Conservation (phyloP, 2,797 vertebrate species). For the Anabacerthia variegaticeps region DNA sequence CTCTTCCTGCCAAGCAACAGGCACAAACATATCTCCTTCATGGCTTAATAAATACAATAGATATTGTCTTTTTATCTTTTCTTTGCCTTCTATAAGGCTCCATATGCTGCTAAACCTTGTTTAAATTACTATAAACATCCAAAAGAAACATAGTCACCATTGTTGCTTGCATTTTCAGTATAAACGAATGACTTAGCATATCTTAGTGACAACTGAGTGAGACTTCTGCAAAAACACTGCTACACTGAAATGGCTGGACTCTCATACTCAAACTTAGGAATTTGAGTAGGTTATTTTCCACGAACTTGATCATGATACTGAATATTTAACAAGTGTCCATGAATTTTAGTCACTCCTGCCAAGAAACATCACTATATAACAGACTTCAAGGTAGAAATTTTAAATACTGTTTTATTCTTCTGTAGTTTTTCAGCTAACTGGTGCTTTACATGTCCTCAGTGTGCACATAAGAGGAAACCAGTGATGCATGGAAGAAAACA, state of each 20-base stretch:
- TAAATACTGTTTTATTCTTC: too few species aligned
- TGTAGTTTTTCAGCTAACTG: not conserved
- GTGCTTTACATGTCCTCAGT: not conserved
- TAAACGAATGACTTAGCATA: not conserved
- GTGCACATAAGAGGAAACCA: not conserved
- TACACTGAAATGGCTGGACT: not conserved
- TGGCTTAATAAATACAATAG: not conserved
- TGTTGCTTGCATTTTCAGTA: not conserved
- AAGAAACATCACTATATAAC: not conserved
- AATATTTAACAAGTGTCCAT: not conserved
- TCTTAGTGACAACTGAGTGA: not conserved
- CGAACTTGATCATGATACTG: not conserved
- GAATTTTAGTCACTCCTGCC: not conserved
- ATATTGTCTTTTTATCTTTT: not conserved
- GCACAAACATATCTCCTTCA: fast-evolving
- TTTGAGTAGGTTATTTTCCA: not conserved
- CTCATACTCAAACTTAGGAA: not conserved
- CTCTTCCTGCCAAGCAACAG: not conserved
- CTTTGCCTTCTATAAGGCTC: not conserved
- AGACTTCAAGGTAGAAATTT: not conserved
- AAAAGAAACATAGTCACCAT: not conserved
- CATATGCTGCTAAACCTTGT: not conserved
- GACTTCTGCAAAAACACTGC: not conserved
- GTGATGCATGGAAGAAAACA: not conserved
- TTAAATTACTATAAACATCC: not conserved